phyloP scores from a whole-genome alignment of 2,888 invertebrate species.

The Crematogaster levior region DNA sequence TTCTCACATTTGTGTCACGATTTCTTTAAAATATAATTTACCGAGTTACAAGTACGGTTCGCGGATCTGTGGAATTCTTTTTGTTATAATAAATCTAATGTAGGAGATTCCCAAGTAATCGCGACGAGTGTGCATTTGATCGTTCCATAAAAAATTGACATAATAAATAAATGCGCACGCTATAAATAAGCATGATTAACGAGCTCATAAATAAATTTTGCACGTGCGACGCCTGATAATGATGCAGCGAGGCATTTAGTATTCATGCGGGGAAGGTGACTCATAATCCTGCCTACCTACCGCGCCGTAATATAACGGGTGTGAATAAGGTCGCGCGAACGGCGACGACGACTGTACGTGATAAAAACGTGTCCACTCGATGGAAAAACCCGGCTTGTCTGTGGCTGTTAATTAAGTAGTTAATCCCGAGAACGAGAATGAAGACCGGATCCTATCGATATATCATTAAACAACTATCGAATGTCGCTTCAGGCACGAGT shows the following conservation, averaged over 20 bases:
- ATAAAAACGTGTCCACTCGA: not conserved
- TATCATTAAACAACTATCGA: not conserved
- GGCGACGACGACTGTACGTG: slow-evolving; percentile 60
- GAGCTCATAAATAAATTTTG: slow-evolving; percentile 49
- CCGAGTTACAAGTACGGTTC: too few relatives aligned
- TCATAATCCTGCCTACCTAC: slow-evolving; percentile 49
- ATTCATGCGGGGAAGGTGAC: slow-evolving; percentile 48
- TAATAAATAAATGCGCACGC: slow-evolving; percentile 14
- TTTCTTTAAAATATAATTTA: not conserved
- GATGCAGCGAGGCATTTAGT: slow-evolving; percentile 52
- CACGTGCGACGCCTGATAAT: slow-evolving; percentile 49
- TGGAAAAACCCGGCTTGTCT: slow-evolving; percentile 15
- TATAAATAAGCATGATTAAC: slow-evolving; percentile 47
- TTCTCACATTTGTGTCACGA: not conserved
- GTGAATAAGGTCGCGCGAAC: slow-evolving; percentile 20
- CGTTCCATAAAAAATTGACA: slow-evolving; percentile 20
- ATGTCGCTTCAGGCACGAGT: not conserved
- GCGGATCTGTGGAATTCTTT: not conserved
- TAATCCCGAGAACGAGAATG: slow-evolving; percentile 14
- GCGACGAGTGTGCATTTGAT: not conserved
- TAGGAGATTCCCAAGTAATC: not conserved
- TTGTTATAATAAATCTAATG: not conserved
- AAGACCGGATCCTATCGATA: not conserved
- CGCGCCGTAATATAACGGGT: slow-evolving; percentile 37
- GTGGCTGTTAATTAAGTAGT: slow-evolving; percentile 23